Conservation (phyloP, 2,888 invertebrate genomes). For the Gerosis bhagava region DNA sequence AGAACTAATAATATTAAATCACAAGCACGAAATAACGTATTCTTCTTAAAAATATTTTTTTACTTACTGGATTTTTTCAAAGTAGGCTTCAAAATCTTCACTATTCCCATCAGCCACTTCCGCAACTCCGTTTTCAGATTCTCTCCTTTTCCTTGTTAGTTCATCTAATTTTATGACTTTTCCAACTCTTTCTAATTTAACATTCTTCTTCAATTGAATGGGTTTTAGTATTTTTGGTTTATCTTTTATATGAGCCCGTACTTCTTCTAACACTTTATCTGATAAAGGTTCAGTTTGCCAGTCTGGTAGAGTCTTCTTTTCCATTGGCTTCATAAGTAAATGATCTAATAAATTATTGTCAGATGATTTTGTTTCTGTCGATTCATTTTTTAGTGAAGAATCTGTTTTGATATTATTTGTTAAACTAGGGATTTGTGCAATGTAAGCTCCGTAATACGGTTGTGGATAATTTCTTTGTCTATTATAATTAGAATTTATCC, state of each 20-base stretch:
- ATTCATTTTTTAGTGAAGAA: slow-evolving; percentile 13
- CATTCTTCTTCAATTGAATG: slow-evolving; percentile 52
- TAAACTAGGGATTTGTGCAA: slow-evolving; percentile 31
- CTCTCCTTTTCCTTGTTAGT: slow-evolving; percentile 47
- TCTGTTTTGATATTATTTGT: slow-evolving; percentile 29
- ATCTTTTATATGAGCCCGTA: slow-evolving; percentile 54
- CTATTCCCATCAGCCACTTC: slow-evolving; percentile 5
- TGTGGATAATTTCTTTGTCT: slow-evolving; percentile 36
- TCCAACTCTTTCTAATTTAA: slow-evolving; percentile 60
- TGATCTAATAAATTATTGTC: slow-evolving; percentile 1
- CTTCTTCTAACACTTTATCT: slow-evolving; percentile 52
- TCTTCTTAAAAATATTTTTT: no score
- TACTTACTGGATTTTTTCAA: slow-evolving; percentile 64
- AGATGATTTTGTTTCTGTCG: slow-evolving; percentile 19
- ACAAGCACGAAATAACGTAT: no score
- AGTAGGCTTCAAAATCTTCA: slow-evolving; percentile 47
- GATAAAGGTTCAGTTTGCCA: slow-evolving; percentile 64
- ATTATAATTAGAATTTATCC: slow-evolving; percentile 42
- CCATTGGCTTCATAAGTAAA: slow-evolving; percentile 16
- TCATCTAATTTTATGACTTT: slow-evolving; percentile 58
- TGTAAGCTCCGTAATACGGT: slow-evolving; percentile 33
- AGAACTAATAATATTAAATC: no score
- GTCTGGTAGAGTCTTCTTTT: slow-evolving; percentile 35
- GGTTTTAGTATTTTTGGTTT: slow-evolving; percentile 48
- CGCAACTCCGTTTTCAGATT: slow-evolving; percentile 7